phyloP scores from a whole-genome alignment of 2,797 vertebrate species.

The Bradypodion pumilum region DNA sequence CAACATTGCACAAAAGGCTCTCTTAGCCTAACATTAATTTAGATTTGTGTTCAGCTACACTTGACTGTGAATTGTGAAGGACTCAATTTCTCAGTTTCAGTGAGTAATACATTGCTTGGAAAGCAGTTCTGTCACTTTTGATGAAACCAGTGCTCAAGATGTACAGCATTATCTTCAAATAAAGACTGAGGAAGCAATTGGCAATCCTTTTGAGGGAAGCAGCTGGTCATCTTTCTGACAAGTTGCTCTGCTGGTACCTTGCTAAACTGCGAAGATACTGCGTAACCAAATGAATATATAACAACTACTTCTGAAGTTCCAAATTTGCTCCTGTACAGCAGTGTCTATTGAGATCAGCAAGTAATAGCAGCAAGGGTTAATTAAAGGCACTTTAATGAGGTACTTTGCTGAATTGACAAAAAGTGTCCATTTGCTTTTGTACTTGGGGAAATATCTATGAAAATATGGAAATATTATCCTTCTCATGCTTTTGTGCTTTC shows the following conservation, averaged over 20 bases:
- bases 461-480: not conserved
- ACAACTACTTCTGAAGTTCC: not conserved
- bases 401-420: not conserved
- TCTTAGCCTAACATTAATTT: constrained; percentile 9
- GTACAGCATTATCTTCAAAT: not conserved
- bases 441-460: not conserved
- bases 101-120: not conserved
- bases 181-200: not conserved
- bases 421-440: not conserved
- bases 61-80: not conserved
- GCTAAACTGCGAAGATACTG: constrained; percentile 4
- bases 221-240: not conserved
- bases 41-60: not conserved
- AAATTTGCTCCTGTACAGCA: not conserved
- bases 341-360: not conserved
- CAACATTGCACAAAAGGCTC: constrained; percentile 9
- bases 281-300: not conserved
- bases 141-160: not conserved
- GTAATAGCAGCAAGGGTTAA: not conserved
- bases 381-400: not conserved
- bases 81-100: not conserved
- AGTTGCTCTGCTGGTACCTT: not conserved
- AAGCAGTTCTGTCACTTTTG: not conserved
- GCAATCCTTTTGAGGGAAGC: not conserved
- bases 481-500: not conserved